These are phyloP conservation scores for Cephus cinctus DNA, from an alignment of 1,140 invertebrate genomes.

Conservation along the genomic window DNA sequence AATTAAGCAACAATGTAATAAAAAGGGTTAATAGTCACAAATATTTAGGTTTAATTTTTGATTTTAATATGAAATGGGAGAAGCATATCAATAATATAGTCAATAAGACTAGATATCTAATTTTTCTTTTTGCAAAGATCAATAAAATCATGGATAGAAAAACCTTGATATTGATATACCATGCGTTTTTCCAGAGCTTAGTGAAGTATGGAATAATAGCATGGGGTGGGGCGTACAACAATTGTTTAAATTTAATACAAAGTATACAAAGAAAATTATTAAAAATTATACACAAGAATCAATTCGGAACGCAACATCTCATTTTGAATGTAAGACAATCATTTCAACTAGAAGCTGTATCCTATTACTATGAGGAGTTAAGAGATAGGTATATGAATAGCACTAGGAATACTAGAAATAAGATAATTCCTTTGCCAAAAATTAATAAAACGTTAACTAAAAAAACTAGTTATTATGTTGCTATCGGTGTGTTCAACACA, in stretches of 20 bases:
- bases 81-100: background rate
- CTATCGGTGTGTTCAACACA: background rate
- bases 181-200: slow-evolving; percentile 2
- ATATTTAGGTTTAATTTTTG: background rate
- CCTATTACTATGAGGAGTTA: background rate
- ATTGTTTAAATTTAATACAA: background rate
- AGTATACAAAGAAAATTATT: background rate
- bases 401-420: background rate
- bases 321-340: background rate
- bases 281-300: background rate
- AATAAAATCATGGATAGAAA: background rate
- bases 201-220: slow-evolving; percentile 3
- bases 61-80: slow-evolving; percentile 2
- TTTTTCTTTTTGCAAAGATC: background rate
- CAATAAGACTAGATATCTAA: background rate
- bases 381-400: background rate
- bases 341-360: background rate
- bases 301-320: background rate
- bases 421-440: background rate
- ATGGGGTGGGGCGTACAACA: background rate
- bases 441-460: background rate
- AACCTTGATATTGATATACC: background rate
- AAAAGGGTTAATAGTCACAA: background rate
- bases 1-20: background rate
- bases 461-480: background rate